These are phyloP conservation scores for Natrix natrix DNA, from an alignment of 2,797 vertebrate genomes.

Conservation along the genomic window DNA sequence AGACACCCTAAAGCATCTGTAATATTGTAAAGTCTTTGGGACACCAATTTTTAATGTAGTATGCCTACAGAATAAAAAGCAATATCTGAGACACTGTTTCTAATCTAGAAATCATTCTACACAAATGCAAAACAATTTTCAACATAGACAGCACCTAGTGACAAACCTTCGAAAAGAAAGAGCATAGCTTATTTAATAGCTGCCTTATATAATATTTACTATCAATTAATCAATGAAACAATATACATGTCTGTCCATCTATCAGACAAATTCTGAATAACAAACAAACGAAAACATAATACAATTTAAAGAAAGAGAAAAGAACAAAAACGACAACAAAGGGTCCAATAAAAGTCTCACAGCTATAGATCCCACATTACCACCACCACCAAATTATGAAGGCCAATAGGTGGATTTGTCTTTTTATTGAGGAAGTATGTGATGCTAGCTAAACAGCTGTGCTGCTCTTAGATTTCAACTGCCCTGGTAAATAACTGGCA, in stretches of 20 bases:
- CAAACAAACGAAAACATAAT: background rate
- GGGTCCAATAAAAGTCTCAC: background rate
- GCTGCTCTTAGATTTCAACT: background rate
- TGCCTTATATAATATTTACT: background rate
- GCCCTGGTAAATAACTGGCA: background rate
- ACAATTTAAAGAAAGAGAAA: background rate
- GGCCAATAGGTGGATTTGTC: background rate
- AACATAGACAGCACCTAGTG: background rate
- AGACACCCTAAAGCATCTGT: background rate
- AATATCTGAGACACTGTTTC: background rate
- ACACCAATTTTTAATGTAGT: background rate
- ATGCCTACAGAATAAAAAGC: background rate
- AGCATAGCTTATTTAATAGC: background rate
- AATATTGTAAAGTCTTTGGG: background rate
- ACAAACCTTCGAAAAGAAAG: background rate
- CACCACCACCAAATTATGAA: background rate
- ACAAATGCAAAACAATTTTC: background rate
- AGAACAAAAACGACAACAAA: background rate
- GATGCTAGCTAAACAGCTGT: background rate
- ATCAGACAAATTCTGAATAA: background rate
- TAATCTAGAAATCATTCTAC: background rate
- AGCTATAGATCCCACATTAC: background rate
- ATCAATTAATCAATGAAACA: background rate
- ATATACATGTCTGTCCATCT: background rate
- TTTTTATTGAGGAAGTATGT: background rate